Evolutionary conservation across 2,888 invertebrate genomes (phyloP).

Genomic region (Megastigmus dorsalis): DNA sequence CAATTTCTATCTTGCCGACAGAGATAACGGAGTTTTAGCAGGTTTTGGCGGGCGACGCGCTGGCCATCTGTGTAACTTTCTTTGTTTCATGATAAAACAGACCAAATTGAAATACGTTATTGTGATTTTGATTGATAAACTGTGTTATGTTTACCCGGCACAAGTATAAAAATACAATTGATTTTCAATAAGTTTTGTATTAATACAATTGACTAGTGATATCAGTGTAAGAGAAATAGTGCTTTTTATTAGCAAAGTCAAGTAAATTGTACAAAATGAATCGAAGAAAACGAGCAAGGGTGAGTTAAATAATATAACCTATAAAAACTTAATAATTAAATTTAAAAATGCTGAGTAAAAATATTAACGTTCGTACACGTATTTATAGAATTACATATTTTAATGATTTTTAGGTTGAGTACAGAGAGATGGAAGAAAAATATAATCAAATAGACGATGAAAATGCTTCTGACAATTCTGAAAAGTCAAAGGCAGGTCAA

Average conservation of each 20-base stretch:
- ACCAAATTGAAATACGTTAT: conserved; percentile 16
- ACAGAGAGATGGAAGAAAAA: conserved; percentile 82
- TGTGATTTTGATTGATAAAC: conserved; percentile 45
- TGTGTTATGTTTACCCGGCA: conserved; percentile 53
- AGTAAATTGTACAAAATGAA: conserved; percentile 74
- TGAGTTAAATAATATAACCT: conserved; percentile 58
- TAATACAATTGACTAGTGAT: not conserved
- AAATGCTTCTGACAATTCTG: conserved; percentile 79
- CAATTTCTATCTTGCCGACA: conserved; percentile 2
- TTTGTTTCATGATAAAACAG: conserved; percentile 35
- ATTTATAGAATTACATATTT: not conserved
- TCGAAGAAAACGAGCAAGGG: conserved; percentile 79
- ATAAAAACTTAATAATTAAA: conserved; percentile 7
- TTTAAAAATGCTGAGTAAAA: conserved; percentile 48
- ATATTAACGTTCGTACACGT: not conserved
- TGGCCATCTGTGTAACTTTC: not conserved
- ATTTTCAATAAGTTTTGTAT: conserved; percentile 36
- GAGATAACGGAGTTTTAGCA: too few species aligned
- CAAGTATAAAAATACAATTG: conserved; percentile 28
- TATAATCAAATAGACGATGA: conserved; percentile 79
- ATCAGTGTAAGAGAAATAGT: conserved; percentile 8
- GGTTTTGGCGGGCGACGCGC: conserved; percentile 3
- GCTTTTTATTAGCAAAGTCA: conserved; percentile 1
- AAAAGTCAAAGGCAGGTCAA: conserved; percentile 78
- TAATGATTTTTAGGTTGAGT: conserved; percentile 77